These are phyloP conservation scores for Micronycteris hirsuta DNA, from an alignment of 2,113 vertebrate genomes.

Conservation along the genomic window DNA sequence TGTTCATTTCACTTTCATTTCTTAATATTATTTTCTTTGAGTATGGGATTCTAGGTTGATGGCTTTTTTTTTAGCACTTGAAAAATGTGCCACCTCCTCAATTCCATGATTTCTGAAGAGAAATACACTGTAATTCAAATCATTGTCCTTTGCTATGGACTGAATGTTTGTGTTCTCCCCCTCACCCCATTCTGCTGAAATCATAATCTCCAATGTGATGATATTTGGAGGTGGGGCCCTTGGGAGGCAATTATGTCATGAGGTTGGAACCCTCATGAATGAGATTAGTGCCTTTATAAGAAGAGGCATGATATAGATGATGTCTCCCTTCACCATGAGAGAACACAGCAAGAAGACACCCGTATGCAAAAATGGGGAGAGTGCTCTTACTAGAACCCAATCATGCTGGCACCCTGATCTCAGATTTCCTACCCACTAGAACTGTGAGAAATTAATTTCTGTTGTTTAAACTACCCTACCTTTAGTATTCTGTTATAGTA, in stretches of 20 bases:
- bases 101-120: neutral
- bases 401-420: neutral
- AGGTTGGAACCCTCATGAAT: neutral
- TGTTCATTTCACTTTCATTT: constrained; percentile 2
- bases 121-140: neutral
- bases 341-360: neutral
- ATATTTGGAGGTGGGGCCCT: neutral
- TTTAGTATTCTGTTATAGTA: neutral
- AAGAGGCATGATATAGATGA: neutral
- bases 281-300: neutral
- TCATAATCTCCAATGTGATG: neutral
- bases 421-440: neutral
- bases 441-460: neutral
- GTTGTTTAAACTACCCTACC: neutral
- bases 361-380: neutral
- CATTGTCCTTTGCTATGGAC: neutral
- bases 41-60: neutral
- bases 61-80: neutral
- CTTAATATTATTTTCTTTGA: neutral
- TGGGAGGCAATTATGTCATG: neutral
- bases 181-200: neutral
- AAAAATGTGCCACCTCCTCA: neutral
- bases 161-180: neutral
- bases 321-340: neutral
- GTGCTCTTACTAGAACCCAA: neutral